A percentile compares a stretch with the other conserved stretches of the same genome.
Conservation (phyloP, 2,797 vertebrate genomes). For the Hydrolagus colliei region DNA sequence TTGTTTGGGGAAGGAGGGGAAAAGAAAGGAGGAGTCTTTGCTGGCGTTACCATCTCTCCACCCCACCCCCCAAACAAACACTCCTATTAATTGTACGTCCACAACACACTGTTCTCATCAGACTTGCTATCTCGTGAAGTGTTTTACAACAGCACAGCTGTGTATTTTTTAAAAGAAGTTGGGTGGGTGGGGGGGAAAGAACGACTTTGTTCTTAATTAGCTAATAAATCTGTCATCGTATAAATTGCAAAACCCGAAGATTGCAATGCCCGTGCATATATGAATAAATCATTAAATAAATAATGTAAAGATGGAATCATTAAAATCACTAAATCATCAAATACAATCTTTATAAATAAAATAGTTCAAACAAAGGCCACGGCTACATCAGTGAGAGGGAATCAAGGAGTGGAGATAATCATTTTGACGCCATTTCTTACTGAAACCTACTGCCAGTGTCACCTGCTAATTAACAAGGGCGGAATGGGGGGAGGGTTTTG, state of each 20-base stretch:
- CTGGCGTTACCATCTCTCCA: too few relatives aligned
- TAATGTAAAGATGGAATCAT: slow-evolving; percentile 55
- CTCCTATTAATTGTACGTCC: too few relatives aligned
- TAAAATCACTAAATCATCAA: slow-evolving; percentile 58
- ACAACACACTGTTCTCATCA: too few relatives aligned
- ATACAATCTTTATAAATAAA: slow-evolving; percentile 55
- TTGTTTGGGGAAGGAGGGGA: too few relatives aligned
- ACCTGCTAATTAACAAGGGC: too few relatives aligned
- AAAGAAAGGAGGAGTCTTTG: too few relatives aligned
- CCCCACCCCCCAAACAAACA: too few relatives aligned
- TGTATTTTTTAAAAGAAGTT: too few relatives aligned
- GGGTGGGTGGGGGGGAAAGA: too few relatives aligned
- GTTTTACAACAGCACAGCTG: too few relatives aligned
- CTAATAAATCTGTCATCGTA: slow-evolving; percentile 30
- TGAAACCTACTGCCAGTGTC: neutral
- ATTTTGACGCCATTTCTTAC: neutral
- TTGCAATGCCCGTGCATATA: slow-evolving; percentile 39
- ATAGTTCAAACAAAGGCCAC: slow-evolving; percentile 55
- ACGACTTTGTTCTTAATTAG: slow-evolving; percentile 10
- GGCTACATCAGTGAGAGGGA: slow-evolving; percentile 24
- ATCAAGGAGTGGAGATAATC: slow-evolving; percentile 7
- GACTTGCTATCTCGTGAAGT: too few relatives aligned
- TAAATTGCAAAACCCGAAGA: slow-evolving; percentile 26
- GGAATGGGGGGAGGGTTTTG: too few relatives aligned
- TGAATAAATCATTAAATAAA: slow-evolving; percentile 51